Percentiles rank a stretch among this genome's conserved stretches.
These are phyloP conservation scores for Orussus abietinus DNA, from an alignment of 1,140 invertebrate species.

Conservation along the genomic window DNA sequence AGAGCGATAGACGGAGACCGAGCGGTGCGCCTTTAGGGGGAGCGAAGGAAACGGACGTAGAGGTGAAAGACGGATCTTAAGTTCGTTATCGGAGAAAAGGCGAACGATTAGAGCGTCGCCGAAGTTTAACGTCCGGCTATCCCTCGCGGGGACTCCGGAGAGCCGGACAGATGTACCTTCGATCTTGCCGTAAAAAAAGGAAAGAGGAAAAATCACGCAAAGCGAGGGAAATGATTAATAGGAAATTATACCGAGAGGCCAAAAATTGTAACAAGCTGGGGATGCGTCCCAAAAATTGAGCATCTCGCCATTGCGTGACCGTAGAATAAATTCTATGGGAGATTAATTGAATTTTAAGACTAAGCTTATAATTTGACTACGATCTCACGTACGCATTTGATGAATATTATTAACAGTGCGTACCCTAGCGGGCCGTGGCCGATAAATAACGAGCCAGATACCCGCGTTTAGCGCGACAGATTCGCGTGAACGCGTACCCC, in stretches of 20 bases:
- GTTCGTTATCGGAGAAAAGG: neutral
- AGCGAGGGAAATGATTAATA: conserved; percentile 8
- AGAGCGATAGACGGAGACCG: conserved; percentile 24
- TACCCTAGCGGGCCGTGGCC: conserved; percentile 17
- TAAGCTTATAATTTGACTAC: conserved; percentile 27
- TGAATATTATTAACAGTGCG: conserved; percentile 24
- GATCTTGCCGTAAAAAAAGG: no score
- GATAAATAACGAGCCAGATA: conserved; percentile 31
- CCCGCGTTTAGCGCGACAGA: conserved; percentile 28
- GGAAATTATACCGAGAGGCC: no score
- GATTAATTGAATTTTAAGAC: conserved; percentile 24
- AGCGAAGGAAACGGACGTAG: conserved; percentile 19
- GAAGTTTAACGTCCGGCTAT: no score
- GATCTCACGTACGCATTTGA: no score
- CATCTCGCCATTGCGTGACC: neutral
- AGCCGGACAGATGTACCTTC: no score
- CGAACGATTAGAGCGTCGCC: neutral
- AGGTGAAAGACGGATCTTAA: conserved; percentile 11
- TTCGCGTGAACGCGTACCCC: conserved; percentile 22
- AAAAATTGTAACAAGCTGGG: no score
- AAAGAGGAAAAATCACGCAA: neutral
- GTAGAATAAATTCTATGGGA: no score
- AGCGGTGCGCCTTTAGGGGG: no score
- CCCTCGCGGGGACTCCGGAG: no score
- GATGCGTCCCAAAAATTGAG: conserved; percentile 5